Conservation (phyloP, 2,113 vertebrate species). For the Pangasianodon hypophthalmus region DNA sequence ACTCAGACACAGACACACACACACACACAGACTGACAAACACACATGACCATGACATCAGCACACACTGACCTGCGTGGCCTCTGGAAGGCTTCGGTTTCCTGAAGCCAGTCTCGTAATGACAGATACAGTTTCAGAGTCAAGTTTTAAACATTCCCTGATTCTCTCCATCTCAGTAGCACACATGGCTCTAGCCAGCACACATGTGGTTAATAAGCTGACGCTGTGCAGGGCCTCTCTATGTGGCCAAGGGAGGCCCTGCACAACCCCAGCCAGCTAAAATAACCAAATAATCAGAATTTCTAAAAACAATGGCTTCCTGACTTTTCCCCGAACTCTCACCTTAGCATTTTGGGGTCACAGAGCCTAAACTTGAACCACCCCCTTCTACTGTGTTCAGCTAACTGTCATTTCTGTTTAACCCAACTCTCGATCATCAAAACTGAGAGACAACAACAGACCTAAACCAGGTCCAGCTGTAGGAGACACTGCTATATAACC, state of each 20-base stretch:
- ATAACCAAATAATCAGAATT: constrained; percentile 79
- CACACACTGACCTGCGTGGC: constrained; percentile 40
- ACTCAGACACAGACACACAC: neutral
- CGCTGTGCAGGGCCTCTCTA: constrained; percentile 63
- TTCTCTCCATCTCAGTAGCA: constrained; percentile 35
- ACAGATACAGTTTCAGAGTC: constrained; percentile 57
- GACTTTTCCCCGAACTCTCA: constrained; percentile 73
- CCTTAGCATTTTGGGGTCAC: constrained; percentile 68
- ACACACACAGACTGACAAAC: neutral
- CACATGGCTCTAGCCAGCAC: constrained; percentile 50
- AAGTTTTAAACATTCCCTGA: constrained; percentile 49
- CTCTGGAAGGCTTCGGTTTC: constrained; percentile 47
- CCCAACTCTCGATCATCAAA: constrained; percentile 59
- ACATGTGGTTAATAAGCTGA: constrained; percentile 72
- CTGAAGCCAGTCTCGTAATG: constrained; percentile 55
- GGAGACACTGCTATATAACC: neutral
- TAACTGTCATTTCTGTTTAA: constrained; percentile 67
- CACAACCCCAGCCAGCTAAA: constrained; percentile 63
- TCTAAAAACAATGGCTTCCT: constrained; percentile 79
- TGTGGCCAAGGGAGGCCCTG: constrained; percentile 41
- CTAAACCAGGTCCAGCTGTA: constrained; percentile 62
- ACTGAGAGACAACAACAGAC: constrained; percentile 31
- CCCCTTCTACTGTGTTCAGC: constrained; percentile 58
- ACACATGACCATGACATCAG: constrained; percentile 47
- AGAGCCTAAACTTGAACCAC: constrained; percentile 74